Evolutionary conservation across 2,888 invertebrate species (phyloP), one percentile per base, ranked within the genome.

Genomic region (Aphidoletes aphidimyza): DNA sequence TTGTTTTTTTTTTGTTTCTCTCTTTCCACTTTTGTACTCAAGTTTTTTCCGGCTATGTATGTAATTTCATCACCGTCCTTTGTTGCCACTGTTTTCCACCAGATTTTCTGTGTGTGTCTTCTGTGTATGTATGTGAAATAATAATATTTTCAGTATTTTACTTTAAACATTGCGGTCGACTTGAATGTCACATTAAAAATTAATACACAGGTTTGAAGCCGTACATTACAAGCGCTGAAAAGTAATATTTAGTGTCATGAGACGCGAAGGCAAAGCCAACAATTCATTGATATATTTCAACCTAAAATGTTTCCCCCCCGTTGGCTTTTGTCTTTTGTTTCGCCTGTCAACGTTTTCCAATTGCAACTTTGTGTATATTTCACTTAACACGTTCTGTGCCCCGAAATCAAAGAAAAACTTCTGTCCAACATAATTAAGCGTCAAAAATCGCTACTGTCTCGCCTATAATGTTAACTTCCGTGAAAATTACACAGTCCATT

Each of bases 131-230:
- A n/a, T n/a, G n/a, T n/a, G n/a, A n/a, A n/a, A n/a, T n/a, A n/a
- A n/a, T n/a, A n/a, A n/a, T n/a, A n/a, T n/a, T n/a, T n/a, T n/a
- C n/a, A n/a, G n/a, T 54, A 5, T 26, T 54, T 17, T 26, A 8
- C 6, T 26, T 26, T 17, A 54, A n/a, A 54, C 54, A 22, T 8
- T 11, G 39, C 5, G 11, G n/a, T 14, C 3, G 34, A 69, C 69
- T 69, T 69, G 69, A 69, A 69, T 69, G 69, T 69, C 69, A 69
- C 69, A 69, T 69, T 30, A 69, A 69, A 69, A 69, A 69, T 69
- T 30, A 69, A 69, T 69, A 14, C 30, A 30, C 26, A 30, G 14
- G n/a, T n/a, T 17, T 69, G 69, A 69, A 69, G 69, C 69, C 69
- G 0, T 30, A 69, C 34, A 69, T 26, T 69, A 3, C 1, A 11